These are phyloP conservation scores for Graptemys geographica DNA, from an alignment of 2,797 vertebrate genomes.

Conservation along the genomic window DNA sequence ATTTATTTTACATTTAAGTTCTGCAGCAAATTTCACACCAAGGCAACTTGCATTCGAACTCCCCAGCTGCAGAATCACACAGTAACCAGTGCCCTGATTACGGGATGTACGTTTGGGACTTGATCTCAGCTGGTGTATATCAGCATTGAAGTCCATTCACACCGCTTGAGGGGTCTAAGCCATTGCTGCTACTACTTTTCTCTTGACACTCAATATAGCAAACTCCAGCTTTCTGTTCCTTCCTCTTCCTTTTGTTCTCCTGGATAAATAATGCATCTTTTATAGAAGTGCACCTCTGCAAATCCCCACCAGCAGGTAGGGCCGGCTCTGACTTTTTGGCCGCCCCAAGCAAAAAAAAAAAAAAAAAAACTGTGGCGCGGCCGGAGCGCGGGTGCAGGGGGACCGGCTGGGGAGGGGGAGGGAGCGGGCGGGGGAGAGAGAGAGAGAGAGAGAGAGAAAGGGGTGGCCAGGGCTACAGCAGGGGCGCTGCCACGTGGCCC, in stretches of 20 bases:
- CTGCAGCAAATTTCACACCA: background rate
- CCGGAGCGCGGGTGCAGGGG: too few relatives aligned
- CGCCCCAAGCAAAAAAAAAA: too few relatives aligned
- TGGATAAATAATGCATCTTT: conserved; percentile 6
- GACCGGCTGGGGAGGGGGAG: too few relatives aligned
- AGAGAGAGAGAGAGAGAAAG: too few relatives aligned
- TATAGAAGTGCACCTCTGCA: conserved; percentile 14
- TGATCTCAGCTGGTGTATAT: background rate
- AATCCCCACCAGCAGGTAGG: background rate
- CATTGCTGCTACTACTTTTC: conserved; percentile 57
- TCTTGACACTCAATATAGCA: conserved; percentile 30
- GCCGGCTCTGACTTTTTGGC: too few relatives aligned
- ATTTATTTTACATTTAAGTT: background rate
- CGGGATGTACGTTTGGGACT: accelerated
- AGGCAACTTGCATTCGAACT: background rate
- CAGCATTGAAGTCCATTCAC: background rate
- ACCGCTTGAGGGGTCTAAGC: background rate
- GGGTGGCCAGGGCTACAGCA: too few relatives aligned
- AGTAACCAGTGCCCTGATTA: background rate
- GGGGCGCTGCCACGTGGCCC: too few relatives aligned
- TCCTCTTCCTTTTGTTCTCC: conserved; percentile 1
- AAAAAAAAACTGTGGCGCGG: too few relatives aligned
- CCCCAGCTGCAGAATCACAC: background rate
- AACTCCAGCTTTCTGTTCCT: conserved; percentile 48
- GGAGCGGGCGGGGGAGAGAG: too few relatives aligned